Conservation (phyloP, 53 echinoderm and acorn worm genomes). For the Crossaster papposus region DNA sequence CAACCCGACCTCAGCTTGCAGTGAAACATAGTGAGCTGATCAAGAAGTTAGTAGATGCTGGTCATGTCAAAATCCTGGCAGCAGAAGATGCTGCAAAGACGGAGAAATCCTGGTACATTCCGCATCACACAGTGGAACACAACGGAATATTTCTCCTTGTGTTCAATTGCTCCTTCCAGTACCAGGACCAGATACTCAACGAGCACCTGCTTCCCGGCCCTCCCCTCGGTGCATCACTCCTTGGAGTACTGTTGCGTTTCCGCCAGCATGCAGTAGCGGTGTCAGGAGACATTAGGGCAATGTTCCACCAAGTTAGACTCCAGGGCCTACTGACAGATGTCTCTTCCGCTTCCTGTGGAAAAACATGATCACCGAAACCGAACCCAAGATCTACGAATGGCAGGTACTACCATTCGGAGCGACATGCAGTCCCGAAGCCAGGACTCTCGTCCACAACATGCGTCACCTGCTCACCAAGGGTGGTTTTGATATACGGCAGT, state of each 20-base stretch:
- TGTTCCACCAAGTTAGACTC: too few relatives aligned
- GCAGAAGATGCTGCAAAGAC: slow-evolving; percentile 7
- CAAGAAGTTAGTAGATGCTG: slow-evolving; percentile 19
- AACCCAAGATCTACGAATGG: background rate
- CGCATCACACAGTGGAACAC: slow-evolving; percentile 35
- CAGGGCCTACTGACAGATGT: too few relatives aligned
- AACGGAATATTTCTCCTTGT: slow-evolving; percentile 25
- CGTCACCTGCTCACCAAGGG: background rate
- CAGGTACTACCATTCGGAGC: too few relatives aligned
- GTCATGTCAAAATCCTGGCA: slow-evolving; percentile 13
- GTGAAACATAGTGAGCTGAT: slow-evolving; percentile 23
- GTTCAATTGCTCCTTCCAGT: slow-evolving; percentile 14
- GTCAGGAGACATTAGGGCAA: background rate
- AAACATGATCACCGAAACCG: background rate
- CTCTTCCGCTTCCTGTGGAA: too few relatives aligned
- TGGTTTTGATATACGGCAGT: slow-evolving; percentile 13
- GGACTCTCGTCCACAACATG: background rate
- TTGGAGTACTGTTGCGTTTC: background rate
- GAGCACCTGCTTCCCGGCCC: slow-evolving; percentile 14
- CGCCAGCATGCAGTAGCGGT: background rate
- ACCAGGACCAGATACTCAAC: slow-evolving; percentile 13
- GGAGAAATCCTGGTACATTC: slow-evolving; percentile 29
- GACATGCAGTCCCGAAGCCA: background rate
- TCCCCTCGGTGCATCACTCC: background rate
- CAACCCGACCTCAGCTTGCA: background rate